phyloP scores from a whole-genome alignment of 2,888 invertebrate genomes.

The Acrobeloides nanus region DNA sequence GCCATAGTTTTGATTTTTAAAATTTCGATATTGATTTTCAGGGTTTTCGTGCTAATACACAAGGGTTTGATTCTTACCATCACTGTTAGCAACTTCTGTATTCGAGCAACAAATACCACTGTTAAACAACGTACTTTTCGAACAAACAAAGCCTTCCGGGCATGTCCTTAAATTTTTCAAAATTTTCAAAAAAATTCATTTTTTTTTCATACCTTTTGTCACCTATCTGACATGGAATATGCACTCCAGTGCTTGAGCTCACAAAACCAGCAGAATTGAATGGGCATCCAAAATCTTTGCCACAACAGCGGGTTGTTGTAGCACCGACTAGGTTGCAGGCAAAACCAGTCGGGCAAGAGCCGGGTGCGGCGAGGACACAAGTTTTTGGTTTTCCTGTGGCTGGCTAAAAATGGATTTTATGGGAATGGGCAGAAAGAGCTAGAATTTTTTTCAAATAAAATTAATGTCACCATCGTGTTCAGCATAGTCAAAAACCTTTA shows the following conservation, averaged over 20 bases:
- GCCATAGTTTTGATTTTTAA: no score
- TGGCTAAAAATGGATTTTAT: constrained; percentile 35
- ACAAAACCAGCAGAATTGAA: constrained; percentile 49
- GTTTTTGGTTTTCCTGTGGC: constrained; percentile 41
- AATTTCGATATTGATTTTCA: no score
- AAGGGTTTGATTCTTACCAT: constrained; percentile 2
- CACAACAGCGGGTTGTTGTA: constrained; percentile 47
- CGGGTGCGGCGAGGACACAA: constrained; percentile 36
- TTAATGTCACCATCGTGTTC: no score
- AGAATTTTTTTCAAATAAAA: no score
- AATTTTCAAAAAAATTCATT: constrained; percentile 43
- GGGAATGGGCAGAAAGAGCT: no score
- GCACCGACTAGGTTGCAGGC: constrained; percentile 49
- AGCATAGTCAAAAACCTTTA: no score
- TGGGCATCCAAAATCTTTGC: constrained; percentile 49
- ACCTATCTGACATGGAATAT: constrained; percentile 41
- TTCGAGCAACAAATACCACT: constrained; percentile 48
- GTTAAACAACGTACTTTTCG: constrained; percentile 40
- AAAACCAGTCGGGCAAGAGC: constrained; percentile 47
- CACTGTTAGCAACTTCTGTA: constrained; percentile 20
- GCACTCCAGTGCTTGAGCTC: constrained; percentile 33
- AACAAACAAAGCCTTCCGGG: constrained; percentile 45
- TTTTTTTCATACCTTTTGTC: constrained; percentile 22
- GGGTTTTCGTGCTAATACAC: no score
- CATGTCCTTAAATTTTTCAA: constrained; percentile 37